Evolutionary conservation across 2,888 invertebrate species (phyloP).

Genomic region (Chaitophorus viminalis): DNA sequence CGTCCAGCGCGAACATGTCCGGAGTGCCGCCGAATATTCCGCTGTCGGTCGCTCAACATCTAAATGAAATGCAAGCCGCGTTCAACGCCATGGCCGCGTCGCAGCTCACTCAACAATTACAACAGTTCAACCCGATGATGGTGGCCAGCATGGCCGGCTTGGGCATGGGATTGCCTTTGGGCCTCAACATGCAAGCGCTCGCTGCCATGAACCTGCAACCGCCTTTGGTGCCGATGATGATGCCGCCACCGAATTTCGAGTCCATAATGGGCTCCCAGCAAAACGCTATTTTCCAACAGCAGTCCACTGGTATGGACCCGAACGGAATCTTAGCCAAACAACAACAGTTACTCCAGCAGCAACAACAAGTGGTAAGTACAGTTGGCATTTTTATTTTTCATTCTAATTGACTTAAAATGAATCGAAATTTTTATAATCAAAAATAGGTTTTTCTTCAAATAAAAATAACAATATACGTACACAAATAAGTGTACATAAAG

Average conservation of each 20-base stretch:
- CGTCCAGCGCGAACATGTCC: slow-evolving; percentile 68
- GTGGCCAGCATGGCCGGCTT: slow-evolving; percentile 82
- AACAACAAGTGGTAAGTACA: slow-evolving; percentile 74
- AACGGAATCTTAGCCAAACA: slow-evolving; percentile 75
- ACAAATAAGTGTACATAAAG: no score
- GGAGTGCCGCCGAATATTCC: slow-evolving; percentile 67
- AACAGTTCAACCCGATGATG: slow-evolving; percentile 91
- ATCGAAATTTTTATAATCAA: no score
- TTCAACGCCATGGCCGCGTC: slow-evolving; percentile 79
- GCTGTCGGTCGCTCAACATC: slow-evolving; percentile 76
- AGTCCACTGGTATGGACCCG: slow-evolving; percentile 68
- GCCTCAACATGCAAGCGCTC: slow-evolving; percentile 81
- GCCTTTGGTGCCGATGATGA: slow-evolving; percentile 88
- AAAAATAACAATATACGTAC: no score
- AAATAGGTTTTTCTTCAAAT: no score
- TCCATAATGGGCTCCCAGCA: slow-evolving; percentile 69
- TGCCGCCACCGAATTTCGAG: slow-evolving; percentile 85
- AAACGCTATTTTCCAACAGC: slow-evolving; percentile 71
- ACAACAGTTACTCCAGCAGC: slow-evolving; percentile 75
- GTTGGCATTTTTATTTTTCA: not conserved
- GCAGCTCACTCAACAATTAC: slow-evolving; percentile 84
- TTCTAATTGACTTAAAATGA: no score
- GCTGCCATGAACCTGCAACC: slow-evolving; percentile 97
- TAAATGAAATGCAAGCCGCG: slow-evolving; percentile 86
- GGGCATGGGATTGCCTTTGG: slow-evolving; percentile 79